Percentiles rank a stretch among this genome's conserved stretches.
Evolutionary conservation across 2,888 invertebrate species (phyloP).

Genomic region (Willowsia nigromaculata): DNA sequence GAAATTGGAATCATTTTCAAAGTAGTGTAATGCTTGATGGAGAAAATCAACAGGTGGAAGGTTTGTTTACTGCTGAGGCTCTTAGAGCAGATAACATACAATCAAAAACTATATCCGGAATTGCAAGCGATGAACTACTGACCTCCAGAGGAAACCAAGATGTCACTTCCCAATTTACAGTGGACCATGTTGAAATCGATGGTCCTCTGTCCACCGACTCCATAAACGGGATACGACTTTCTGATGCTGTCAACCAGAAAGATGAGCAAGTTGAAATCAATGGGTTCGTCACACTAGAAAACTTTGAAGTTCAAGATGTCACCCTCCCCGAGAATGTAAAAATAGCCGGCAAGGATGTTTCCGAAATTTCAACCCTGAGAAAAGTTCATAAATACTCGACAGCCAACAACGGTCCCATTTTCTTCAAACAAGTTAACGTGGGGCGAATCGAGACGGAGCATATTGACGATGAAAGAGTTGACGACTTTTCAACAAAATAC

Average conservation of each 20-base stretch:
- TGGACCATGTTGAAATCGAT: slow-evolving; percentile 6
- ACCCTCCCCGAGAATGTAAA: slow-evolving; percentile 25
- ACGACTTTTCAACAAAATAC: slow-evolving; percentile 50
- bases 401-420: not conserved
- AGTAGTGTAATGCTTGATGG: slow-evolving; percentile 63
- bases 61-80: slow-evolving; percentile 44
- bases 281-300: slow-evolving; percentile 66
- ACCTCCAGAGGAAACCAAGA: slow-evolving; percentile 29
- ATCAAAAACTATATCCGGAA: slow-evolving; percentile 60
- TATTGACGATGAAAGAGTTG: slow-evolving; percentile 50
- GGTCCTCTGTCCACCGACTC: not conserved
- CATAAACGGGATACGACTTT: slow-evolving; percentile 52
- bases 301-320: slow-evolving; percentile 60
- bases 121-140: slow-evolving; percentile 57
- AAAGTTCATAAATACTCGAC: slow-evolving; percentile 70
- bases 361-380: slow-evolving; percentile 47
- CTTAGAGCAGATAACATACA: slow-evolving; percentile 47
- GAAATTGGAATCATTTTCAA: slow-evolving; percentile 72
- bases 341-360: slow-evolving; percentile 67
- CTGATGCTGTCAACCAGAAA: slow-evolving; percentile 44
- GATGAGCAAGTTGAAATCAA: slow-evolving; percentile 53
- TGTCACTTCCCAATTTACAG: slow-evolving; percentile 36
- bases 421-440: slow-evolving; percentile 10
- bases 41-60: slow-evolving; percentile 68
- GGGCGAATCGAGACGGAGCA: not conserved